phyloP scores from a whole-genome alignment of 1,140 invertebrate species.

The Ruditapes philippinarum region DNA sequence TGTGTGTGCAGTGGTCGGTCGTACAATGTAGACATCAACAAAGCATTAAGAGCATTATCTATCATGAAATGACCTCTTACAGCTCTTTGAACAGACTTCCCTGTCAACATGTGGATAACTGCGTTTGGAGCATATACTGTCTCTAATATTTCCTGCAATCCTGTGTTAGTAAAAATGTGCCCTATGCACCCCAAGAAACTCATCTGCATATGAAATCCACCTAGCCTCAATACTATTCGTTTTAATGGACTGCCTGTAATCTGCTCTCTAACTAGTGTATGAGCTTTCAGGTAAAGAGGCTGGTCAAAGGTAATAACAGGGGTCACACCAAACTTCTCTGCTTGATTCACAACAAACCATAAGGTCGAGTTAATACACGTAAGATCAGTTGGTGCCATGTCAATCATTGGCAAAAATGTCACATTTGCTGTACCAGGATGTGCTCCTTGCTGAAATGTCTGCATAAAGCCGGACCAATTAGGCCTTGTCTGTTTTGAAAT shows the following conservation, averaged over 20 bases:
- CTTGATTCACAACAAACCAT: conserved; percentile 67
- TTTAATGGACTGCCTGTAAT: not conserved
- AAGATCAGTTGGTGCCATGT: conserved; percentile 74
- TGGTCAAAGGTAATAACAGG: too few species aligned
- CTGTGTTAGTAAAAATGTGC: conserved; percentile 67
- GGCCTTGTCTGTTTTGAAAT: too few species aligned
- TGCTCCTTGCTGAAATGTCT: conserved; percentile 43
- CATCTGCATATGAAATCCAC: conserved; percentile 27
- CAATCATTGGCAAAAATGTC: conserved; percentile 77
- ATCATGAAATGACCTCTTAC: conserved; percentile 83
- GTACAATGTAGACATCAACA: not conserved
- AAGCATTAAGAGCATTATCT: conserved; percentile 60
- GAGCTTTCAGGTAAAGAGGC: not conserved
- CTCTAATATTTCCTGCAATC: conserved; percentile 70
- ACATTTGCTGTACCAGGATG: conserved; percentile 71
- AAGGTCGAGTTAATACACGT: conserved; percentile 77
- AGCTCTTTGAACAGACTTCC: conserved; percentile 84
- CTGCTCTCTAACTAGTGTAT: not conserved
- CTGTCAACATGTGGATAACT: conserved; percentile 82
- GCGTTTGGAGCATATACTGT: conserved; percentile 71
- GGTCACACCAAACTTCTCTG: conserved; percentile 44
- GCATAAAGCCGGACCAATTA: conserved; percentile 58
- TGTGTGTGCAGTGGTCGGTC: too few species aligned
- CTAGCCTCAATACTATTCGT: not conserved
- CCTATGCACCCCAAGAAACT: conserved; percentile 69